These are phyloP conservation scores for Vandiemenella viatica DNA, from an alignment of 2,888 invertebrate genomes.

Conservation along the genomic window DNA sequence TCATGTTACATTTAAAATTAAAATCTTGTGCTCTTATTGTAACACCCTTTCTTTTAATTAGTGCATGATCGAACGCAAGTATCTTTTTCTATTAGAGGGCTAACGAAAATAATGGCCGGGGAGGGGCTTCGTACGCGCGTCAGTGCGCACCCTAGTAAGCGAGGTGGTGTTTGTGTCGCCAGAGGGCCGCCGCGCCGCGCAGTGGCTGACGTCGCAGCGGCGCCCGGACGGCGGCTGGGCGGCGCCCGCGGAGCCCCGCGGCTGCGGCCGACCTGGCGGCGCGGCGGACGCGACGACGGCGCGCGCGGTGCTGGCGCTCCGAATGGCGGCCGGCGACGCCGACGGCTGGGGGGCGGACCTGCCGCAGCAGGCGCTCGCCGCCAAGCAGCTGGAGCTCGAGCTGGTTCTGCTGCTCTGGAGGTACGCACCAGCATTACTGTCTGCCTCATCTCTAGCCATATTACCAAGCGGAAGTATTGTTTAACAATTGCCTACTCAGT, in stretches of 20 bases:
- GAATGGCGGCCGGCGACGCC: conserved; percentile 35
- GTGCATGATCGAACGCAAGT: no score
- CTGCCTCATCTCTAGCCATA: no score
- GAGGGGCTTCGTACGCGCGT: no score
- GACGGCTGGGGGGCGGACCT: conserved; percentile 26
- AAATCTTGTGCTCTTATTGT: no score
- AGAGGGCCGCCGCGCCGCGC: background rate
- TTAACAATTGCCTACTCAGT: no score
- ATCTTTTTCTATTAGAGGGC: no score
- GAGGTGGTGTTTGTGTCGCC: background rate
- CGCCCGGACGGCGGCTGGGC: background rate
- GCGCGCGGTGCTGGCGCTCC: conserved; percentile 63
- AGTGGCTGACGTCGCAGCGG: background rate
- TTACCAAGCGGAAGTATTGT: no score
- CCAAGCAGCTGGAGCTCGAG: conserved; percentile 79
- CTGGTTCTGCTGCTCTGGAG: conserved; percentile 68
- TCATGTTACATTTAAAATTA: no score
- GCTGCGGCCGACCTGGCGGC: conserved; percentile 59
- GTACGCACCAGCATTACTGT: no score
- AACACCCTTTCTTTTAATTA: no score
- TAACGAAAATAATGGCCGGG: no score
- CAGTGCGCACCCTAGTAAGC: no score
- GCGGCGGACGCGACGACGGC: conserved; percentile 63
- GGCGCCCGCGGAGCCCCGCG: conserved; percentile 36
- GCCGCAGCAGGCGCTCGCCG: conserved; percentile 56